Conservation (phyloP, 2,888 invertebrate genomes). For the Lepidochrysops patricia region DNA sequence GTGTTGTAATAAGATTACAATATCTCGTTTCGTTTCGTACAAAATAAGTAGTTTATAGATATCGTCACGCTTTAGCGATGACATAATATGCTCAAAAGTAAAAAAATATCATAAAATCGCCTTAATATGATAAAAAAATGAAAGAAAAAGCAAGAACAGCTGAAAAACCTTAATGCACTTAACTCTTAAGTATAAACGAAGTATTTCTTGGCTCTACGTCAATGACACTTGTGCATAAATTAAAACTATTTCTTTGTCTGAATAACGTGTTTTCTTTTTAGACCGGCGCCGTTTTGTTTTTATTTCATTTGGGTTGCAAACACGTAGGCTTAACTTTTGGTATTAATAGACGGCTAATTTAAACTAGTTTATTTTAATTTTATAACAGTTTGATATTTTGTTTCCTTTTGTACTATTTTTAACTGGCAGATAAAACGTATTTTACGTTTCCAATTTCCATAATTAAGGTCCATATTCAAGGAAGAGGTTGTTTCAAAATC, state of each 20-base stretch:
- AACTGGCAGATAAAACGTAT: too few species aligned
- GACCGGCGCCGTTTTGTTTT: neutral
- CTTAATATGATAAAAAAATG: too few species aligned
- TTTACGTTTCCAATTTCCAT: too few species aligned
- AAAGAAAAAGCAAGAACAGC: neutral
- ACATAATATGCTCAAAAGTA: too few species aligned
- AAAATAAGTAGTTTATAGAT: too few species aligned
- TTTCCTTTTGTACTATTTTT: neutral
- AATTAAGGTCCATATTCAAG: too few species aligned
- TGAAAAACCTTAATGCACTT: neutral
- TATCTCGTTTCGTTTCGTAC: too few species aligned
- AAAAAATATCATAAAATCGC: too few species aligned
- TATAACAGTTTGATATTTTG: neutral
- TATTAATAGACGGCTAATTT: neutral
- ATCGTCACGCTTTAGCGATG: too few species aligned
- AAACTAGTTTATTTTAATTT: neutral
- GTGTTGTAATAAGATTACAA: too few species aligned
- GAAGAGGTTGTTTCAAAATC: too few species aligned
- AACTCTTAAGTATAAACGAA: neutral
- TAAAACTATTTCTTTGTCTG: slow-evolving; percentile 3
- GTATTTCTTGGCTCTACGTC: neutral
- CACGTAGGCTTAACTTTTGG: neutral
- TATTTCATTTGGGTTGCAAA: neutral
- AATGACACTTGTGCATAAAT: slow-evolving; percentile 1
- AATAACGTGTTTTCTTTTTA: neutral